Conservation (phyloP, 2,888 invertebrate species). For the Imbricaverruca yamaguchii region DNA sequence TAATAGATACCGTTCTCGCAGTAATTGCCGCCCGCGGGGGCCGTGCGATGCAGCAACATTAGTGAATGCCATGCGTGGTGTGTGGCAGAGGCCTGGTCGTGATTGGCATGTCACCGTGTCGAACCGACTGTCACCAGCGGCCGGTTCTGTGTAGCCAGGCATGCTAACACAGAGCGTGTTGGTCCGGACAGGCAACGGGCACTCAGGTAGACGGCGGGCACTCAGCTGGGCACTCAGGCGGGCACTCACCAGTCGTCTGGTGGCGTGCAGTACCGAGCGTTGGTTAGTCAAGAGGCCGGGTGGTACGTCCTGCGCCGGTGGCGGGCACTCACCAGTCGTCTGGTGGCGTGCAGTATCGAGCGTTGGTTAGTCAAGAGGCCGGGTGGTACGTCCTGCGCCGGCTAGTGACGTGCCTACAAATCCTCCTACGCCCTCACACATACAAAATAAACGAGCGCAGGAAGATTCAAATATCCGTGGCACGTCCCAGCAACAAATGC, state of each 20-base stretch:
- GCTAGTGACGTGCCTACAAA: neutral
- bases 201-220: no score
- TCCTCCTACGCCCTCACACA: neutral
- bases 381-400: neutral
- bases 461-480: neutral
- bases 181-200: no score
- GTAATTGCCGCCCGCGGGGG: no score
- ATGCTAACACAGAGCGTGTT: no score
- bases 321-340: neutral
- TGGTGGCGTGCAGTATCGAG: neutral
- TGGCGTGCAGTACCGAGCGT: neutral
- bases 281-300: neutral
- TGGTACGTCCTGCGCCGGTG: neutral
- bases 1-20: no score
- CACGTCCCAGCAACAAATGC: neutral
- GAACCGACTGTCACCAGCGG: no score
- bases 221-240: neutral
- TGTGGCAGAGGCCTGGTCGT: no score
- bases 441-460: neutral
- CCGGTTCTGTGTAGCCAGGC: no score
- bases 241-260: neutral
- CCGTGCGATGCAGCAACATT: no score
- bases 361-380: neutral
- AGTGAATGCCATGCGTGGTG: no score
- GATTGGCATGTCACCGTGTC: no score